Percentiles rank a stretch among this genome's conserved stretches.
These are phyloP conservation scores for Neodon shergylaensis DNA, from an alignment of 2,113 vertebrate genomes.

Conservation along the genomic window DNA sequence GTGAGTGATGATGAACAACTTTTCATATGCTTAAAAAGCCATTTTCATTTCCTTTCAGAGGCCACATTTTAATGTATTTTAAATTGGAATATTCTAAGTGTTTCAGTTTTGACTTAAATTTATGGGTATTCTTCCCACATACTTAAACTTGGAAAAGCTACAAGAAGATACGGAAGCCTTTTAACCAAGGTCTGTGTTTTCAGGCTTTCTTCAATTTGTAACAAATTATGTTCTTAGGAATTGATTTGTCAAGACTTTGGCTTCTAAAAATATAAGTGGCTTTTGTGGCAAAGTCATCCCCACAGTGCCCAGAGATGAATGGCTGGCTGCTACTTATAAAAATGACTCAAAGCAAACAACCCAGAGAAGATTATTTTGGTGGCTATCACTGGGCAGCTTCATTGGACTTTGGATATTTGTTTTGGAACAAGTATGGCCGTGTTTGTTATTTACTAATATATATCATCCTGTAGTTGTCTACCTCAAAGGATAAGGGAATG, in stretches of 20 bases:
- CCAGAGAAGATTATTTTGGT: slow-evolving; percentile 56
- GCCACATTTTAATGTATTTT: slow-evolving; percentile 66
- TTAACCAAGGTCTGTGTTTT: slow-evolving; percentile 69
- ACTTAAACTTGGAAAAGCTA: slow-evolving; percentile 75
- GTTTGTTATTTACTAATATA: slow-evolving; percentile 59
- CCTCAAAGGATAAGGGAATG: slow-evolving; percentile 51
- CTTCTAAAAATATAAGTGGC: slow-evolving; percentile 67
- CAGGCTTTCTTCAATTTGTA: slow-evolving; percentile 57
- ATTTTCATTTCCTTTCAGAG: slow-evolving; percentile 75
- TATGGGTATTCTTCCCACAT: slow-evolving; percentile 73
- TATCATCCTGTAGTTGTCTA: slow-evolving; percentile 54
- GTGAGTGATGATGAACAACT: slow-evolving; percentile 61
- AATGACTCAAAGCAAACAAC: slow-evolving; percentile 61
- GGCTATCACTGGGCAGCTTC: slow-evolving; percentile 43
- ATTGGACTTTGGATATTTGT: slow-evolving; percentile 57
- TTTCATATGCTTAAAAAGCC: slow-evolving; percentile 71
- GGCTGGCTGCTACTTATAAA: slow-evolving; percentile 56
- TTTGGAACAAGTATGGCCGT: slow-evolving; percentile 31
- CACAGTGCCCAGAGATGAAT: slow-evolving; percentile 56
- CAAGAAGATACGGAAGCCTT: slow-evolving; percentile 73
- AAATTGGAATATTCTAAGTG: slow-evolving; percentile 57
- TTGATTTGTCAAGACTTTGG: slow-evolving; percentile 66
- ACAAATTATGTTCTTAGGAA: slow-evolving; percentile 61
- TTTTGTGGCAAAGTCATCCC: slow-evolving; percentile 60
- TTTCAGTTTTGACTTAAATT: slow-evolving; percentile 73